Conservation (phyloP, 1,140 invertebrate species). For the Centruroides sculpturatus region DNA sequence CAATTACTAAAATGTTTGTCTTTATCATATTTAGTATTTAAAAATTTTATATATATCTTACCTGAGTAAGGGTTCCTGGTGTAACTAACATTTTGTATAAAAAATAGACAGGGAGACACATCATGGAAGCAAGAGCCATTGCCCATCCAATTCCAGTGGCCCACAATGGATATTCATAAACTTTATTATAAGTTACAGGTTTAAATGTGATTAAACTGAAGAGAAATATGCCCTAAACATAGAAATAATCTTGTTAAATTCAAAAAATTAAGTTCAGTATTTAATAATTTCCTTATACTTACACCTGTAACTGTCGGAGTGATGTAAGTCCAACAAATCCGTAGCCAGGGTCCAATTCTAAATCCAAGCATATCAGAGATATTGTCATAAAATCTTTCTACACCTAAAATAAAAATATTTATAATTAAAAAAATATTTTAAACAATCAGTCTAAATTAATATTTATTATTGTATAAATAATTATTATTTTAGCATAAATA, state of each 20-base stretch:
- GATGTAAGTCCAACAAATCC: constrained; percentile 38
- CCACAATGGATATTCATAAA: constrained; percentile 43
- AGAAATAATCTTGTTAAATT: constrained; percentile 2
- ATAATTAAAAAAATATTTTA: neutral
- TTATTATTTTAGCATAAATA: neutral
- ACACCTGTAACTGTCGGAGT: constrained; percentile 33
- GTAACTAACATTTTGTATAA: constrained; percentile 34
- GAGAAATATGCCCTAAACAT: constrained; percentile 41
- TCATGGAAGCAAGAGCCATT: constrained; percentile 40
- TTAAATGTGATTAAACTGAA: constrained; percentile 39
- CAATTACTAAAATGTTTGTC: too few species aligned
- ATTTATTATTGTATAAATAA: neutral
- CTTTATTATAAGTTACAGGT: constrained; percentile 34
- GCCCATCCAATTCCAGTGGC: constrained; percentile 44
- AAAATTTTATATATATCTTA: constrained; percentile 6
- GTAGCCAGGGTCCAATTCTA: constrained; percentile 32
- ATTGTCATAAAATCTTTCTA: constrained; percentile 49
- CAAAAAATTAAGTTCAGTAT: constrained; percentile 1
- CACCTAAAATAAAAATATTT: constrained; percentile 26
- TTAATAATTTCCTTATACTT: constrained; percentile 12
- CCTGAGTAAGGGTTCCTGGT: constrained; percentile 23
- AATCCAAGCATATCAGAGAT: constrained; percentile 36
- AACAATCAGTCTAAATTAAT: neutral
- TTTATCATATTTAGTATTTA: too few species aligned
- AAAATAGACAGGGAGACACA: constrained; percentile 42